phyloP scores from a whole-genome alignment of 2,113 vertebrate genomes.

The Leucopsar rothschildi region DNA sequence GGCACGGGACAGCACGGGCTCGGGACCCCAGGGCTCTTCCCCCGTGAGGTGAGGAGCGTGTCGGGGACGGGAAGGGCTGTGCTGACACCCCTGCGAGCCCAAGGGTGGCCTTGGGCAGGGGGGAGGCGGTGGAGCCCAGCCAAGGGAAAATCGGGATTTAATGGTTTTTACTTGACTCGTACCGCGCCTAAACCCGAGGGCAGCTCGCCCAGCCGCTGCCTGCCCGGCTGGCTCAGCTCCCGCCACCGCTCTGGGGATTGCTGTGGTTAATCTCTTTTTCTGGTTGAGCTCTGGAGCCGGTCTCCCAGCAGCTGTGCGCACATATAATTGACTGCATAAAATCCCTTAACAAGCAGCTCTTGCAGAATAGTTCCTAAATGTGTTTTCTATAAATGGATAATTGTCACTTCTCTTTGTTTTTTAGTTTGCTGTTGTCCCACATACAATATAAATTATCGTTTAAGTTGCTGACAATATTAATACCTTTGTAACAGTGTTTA shows the following conservation, averaged over 20 bases:
- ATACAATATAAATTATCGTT: background rate
- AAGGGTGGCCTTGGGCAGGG: background rate
- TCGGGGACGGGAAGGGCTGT: no score
- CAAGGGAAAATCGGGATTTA: background rate
- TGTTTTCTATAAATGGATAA: background rate
- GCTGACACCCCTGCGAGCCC: background rate
- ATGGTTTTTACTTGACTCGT: accelerated
- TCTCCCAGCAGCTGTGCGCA: background rate
- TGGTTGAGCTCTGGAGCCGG: background rate
- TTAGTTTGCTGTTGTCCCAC: background rate
- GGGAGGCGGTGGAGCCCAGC: background rate
- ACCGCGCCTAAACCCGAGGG: background rate
- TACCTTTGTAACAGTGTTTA: background rate
- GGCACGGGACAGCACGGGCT: background rate
- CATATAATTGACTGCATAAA: background rate
- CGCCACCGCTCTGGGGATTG: background rate
- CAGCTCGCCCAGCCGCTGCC: background rate
- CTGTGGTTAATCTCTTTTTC: background rate
- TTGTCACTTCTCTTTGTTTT: background rate
- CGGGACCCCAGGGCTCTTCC: accelerated
- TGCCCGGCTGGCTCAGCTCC: background rate
- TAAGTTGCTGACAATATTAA: background rate
- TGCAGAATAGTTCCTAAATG: background rate
- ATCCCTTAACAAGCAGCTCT: background rate
- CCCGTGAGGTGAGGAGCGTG: background rate